phyloP scores from a whole-genome alignment of 2,888 invertebrate genomes.

The Fabriciana adippe region DNA sequence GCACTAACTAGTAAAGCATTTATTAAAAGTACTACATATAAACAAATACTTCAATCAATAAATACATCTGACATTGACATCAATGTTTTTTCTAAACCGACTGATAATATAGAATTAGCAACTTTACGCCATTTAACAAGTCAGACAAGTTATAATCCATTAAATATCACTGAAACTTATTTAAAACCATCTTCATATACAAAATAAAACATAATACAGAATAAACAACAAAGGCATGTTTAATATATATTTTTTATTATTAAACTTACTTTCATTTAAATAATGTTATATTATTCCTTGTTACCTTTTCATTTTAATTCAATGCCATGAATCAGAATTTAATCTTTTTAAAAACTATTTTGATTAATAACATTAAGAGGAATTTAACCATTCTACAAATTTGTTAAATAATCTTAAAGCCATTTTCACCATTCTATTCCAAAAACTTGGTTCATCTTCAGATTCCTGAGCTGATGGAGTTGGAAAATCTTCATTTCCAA shows the following conservation, averaged over 20 bases:
- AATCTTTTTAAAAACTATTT: background rate
- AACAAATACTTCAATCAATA: conserved; percentile 49
- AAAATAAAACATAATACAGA: background rate
- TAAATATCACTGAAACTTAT: conserved; percentile 56
- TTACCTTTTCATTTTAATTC: background rate
- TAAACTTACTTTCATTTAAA: background rate
- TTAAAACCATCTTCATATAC: conserved; percentile 44
- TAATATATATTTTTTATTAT: background rate
- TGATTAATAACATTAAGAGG: conserved; percentile 41
- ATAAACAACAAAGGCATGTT: background rate
- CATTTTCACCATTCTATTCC: conserved; percentile 72
- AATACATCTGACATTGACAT: conserved; percentile 49
- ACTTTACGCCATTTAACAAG: conserved; percentile 53
- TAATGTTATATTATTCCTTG: background rate
- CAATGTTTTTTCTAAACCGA: conserved; percentile 49
- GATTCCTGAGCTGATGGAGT: conserved; percentile 53
- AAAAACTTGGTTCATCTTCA: conserved; percentile 70
- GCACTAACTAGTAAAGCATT: conserved; percentile 61
- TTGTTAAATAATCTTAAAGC: conserved; percentile 69
- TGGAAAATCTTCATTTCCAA: conserved; percentile 62
- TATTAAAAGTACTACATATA: conserved; percentile 49
- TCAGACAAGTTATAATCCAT: conserved; percentile 62
- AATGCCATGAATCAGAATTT: background rate
- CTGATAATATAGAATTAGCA: conserved; percentile 50
- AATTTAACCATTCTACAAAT: conserved; percentile 76